Conservation (phyloP, 2,888 invertebrate genomes). For the Agelastica alni region DNA sequence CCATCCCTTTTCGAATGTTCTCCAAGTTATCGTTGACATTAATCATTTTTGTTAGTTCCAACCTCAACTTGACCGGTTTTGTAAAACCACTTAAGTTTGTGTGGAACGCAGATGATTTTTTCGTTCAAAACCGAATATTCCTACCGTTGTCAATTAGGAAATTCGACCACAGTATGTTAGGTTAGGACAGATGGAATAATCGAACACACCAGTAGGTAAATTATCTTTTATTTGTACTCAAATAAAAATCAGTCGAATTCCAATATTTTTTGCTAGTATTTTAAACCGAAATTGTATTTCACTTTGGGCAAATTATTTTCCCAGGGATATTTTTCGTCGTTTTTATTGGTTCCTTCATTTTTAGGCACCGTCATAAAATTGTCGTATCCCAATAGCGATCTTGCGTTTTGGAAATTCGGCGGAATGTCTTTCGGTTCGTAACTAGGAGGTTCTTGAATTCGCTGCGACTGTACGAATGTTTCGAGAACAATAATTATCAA, state of each 20-base stretch:
- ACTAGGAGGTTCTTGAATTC: slow-evolving; percentile 26
- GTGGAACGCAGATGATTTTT: slow-evolving; percentile 11
- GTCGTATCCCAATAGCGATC: slow-evolving; percentile 29
- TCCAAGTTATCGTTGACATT: slow-evolving; percentile 9
- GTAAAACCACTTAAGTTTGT: slow-evolving; percentile 2
- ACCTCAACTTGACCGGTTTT: slow-evolving; percentile 18
- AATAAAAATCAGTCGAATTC: no score
- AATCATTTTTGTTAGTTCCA: slow-evolving; percentile 14
- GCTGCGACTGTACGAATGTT: not conserved
- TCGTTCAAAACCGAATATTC: no score
- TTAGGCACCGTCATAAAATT: slow-evolving; percentile 25
- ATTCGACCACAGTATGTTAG: no score
- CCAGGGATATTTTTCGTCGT: slow-evolving; percentile 15
- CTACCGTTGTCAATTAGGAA: no score
- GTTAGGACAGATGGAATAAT: no score
- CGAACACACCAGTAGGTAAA: no score
- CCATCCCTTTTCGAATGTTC: slow-evolving; percentile 15
- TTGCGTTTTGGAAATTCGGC: slow-evolving; percentile 23
- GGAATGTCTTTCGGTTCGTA: slow-evolving; percentile 28
- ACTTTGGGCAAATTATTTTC: slow-evolving; percentile 6
- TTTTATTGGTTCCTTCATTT: not conserved
- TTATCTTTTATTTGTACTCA: no score
- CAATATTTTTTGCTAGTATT: no score
- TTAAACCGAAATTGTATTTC: slow-evolving; percentile 12
- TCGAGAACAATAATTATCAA: slow-evolving; percentile 1